Base-by-base conservation (phyloP, 2,888 invertebrate genomes). In the Tenodera sinensis region DNA sequence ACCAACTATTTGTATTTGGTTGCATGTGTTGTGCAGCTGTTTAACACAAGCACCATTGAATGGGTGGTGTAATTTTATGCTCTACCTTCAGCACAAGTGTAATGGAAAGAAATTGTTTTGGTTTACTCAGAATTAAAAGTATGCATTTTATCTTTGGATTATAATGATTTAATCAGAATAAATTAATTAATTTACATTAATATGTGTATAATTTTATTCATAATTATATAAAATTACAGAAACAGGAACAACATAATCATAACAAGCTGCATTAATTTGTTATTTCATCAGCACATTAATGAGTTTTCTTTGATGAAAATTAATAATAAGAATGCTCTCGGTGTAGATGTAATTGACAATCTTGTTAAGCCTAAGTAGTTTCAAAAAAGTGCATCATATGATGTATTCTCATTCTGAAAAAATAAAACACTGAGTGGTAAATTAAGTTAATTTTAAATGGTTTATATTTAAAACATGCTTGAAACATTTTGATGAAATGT, bases 361-460 rank as follows among this genome's bases (percentile, higher is more conserved):
- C 54, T 25, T 14, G 25, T 71, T 71, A 42, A 71, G 54, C 8
- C 14, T 71, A 87, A 87, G 54, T 87, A 28, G 30, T 85, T 85
- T 89, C 85, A 34, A 89, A 81, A 71, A 81, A 89, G 82, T 85
- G 34, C 84, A 89, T 85, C 82, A 85, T 89, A 85, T 89, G 54
- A 81, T 71, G 89, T 85, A 81, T 71, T 42, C 30, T 28, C 84
- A 28, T 85, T 85, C 89, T 89, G 89, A 89, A 89, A 89, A 71
- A 47, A 89, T 30, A 85, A 85, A 81, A 42, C 42, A 71, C 20
- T 71, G 2, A 71, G 8, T 71, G 25, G 25, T 25, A 71, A 71
- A 42, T 42, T 42, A 42, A 42, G 42, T 42, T 42, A 42, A 12
- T 42, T 42, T 42, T 42, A 42, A 9, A 12, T 2, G 2, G 1